Base-by-base conservation (phyloP, 64 coral and sea anemone genomes). In the Pachyseris speciosa region DNA sequence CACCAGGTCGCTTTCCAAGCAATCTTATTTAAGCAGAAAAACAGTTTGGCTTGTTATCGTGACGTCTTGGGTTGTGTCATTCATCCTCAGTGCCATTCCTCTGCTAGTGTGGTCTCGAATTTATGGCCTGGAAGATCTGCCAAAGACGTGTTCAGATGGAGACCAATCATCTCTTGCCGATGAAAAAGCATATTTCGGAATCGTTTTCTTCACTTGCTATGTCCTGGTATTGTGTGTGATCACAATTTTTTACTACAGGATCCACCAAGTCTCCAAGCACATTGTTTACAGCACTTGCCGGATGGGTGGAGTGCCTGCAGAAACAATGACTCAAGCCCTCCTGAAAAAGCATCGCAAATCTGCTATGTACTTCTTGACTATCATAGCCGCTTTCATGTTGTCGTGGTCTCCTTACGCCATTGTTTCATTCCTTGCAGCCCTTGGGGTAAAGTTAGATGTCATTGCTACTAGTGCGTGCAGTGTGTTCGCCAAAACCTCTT, bases 141-240 rank as follows among this genome's bases (percentile, higher is more conserved):
- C 71, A 10, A 19, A 70, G 48, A 83, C 75, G 1, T 91, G 89
- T 31, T 83, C 78, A 39, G 49, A 70, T 33, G 19, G 43, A 20
- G 67, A 76, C 41, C 64, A 84, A 36, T 37, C 39, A 22, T 49
- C 44, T 37, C 5, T n/a, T 40, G 28, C 77, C 2, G 42, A 15
- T 1, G 89, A 91, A 51, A 8, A 65, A 5, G 37, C 48, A 25
- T 91, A 91, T 67, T 91, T 59, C 45, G 64, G 39, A 9, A 45
- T 61, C 12, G 36, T 83, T 38, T 83, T 91, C 47, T 29, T 91
- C n/a, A n/a, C 43, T 32, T 74, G 77, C 9, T 91, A 42, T 39
- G 2, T 72, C 9, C 19, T 83, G 7, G 61, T 65, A 1, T n/a
- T 91, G 3, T 36, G 32, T 0, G 47, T 84, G 19, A 91, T 91